These are phyloP conservation scores for Carterocephalus palaemon DNA, from an alignment of 2,888 invertebrate genomes.

Conservation along the genomic window DNA sequence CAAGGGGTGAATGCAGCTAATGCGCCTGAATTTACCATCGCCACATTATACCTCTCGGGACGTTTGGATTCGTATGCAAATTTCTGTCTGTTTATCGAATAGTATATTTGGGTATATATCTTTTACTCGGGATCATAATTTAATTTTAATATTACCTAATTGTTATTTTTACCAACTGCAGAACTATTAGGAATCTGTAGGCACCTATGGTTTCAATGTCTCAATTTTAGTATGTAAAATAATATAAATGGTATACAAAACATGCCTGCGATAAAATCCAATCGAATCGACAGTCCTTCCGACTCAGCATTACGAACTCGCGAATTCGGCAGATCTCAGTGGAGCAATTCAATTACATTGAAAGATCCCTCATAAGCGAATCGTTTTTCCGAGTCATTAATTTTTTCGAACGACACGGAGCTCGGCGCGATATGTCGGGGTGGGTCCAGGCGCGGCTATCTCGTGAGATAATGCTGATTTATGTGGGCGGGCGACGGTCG, in stretches of 20 bases:
- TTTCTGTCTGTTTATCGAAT: constrained; percentile 26
- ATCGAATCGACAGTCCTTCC: constrained; percentile 36
- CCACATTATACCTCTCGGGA: constrained; percentile 47
- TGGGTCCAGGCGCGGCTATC: constrained; percentile 65
- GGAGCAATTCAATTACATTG: constrained; percentile 78
- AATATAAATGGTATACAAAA: too few relatives aligned
- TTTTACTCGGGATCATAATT: too few relatives aligned
- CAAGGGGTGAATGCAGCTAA: constrained; percentile 60
- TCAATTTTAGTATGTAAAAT: too few relatives aligned
- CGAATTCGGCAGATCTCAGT: constrained; percentile 67
- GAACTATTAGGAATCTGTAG: too few relatives aligned
- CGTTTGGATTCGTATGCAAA: constrained; percentile 41
- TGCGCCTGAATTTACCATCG: constrained; percentile 55
- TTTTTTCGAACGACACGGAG: constrained; percentile 78
- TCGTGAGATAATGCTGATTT: constrained; percentile 80
- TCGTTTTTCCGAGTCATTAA: constrained; percentile 80
- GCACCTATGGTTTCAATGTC: too few relatives aligned
- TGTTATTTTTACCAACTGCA: too few relatives aligned
- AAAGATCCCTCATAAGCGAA: constrained; percentile 80
- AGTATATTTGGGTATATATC: constrained; percentile 23
- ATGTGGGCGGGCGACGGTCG: constrained; percentile 71
- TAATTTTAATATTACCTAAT: too few relatives aligned
- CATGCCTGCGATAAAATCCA: constrained; percentile 7
- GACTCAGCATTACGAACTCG: constrained; percentile 49
- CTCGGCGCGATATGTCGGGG: constrained; percentile 67